Percentiles rank a stretch among this genome's conserved stretches.
Evolutionary conservation across 2,888 invertebrate genomes (phyloP).

Genomic region (Ariolimax columbianus): DNA sequence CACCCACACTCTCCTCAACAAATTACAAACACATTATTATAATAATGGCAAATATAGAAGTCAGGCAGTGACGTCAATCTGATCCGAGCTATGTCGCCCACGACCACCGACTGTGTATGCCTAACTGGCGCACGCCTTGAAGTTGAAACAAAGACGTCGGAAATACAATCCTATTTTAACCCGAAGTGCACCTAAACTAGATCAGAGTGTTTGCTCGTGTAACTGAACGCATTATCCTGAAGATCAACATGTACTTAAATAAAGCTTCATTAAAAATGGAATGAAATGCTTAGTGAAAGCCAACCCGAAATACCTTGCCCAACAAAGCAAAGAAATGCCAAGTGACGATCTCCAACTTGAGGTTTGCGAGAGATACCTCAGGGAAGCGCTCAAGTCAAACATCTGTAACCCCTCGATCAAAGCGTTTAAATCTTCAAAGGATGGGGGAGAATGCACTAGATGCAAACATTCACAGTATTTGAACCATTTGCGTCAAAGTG

Average conservation of each 20-base stretch:
- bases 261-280: neutral
- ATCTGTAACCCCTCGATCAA: neutral
- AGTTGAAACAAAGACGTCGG: neutral
- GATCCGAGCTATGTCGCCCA: neutral
- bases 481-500: constrained; percentile 2
- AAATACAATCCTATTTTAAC: neutral
- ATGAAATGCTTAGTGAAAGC: too few relatives aligned
- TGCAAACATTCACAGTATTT: neutral
- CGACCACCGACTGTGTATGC: neutral
- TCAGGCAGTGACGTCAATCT: too few relatives aligned
- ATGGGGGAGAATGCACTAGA: too few relatives aligned
- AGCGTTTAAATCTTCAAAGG: constrained; percentile 5
- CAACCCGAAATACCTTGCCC: neutral
- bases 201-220: neutral
- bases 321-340: neutral
- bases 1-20: too few relatives aligned
- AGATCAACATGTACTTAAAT: neutral
- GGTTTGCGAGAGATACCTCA: neutral
- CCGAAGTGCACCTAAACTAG: neutral
- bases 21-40: too few relatives aligned
- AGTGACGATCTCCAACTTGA: neutral
- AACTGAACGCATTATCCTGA: neutral
- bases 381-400: neutral
- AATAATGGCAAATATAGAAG: too few relatives aligned
- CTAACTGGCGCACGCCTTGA: neutral